Conservation (phyloP, 2,888 invertebrate species). For the Amorpha juglandis region DNA sequence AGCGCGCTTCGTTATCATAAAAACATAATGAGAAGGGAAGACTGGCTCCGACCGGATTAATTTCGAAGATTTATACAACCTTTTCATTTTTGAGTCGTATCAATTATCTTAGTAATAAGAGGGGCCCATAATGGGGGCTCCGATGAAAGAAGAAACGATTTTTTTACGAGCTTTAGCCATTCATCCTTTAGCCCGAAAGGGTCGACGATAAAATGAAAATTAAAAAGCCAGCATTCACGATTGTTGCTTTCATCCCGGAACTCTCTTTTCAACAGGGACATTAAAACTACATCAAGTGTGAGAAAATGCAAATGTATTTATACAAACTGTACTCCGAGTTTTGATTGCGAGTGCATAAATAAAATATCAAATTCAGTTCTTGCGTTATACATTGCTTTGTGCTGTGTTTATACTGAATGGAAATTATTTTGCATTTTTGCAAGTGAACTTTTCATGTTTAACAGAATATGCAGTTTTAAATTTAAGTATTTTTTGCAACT, state of each 20-base stretch:
- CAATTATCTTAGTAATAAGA: slow-evolving; percentile 50
- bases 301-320: slow-evolving; percentile 44
- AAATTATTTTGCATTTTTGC: slow-evolving; percentile 5
- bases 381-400: slow-evolving; percentile 11
- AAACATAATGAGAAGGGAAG: slow-evolving; percentile 26
- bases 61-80: slow-evolving; percentile 27
- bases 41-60: slow-evolving; percentile 25
- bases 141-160: slow-evolving; percentile 49
- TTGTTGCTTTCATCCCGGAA: slow-evolving; percentile 50
- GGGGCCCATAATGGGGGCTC: slow-evolving; percentile 42
- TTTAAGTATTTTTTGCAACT: not conserved
- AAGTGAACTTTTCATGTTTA: not conserved
- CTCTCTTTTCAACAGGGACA: slow-evolving; percentile 41
- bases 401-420: slow-evolving; percentile 10
- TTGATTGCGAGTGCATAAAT: slow-evolving; percentile 34
- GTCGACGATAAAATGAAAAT: slow-evolving; percentile 60
- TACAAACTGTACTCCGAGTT: slow-evolving; percentile 47
- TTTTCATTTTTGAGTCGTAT: slow-evolving; percentile 40
- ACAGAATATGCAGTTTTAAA: not conserved
- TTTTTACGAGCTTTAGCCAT: slow-evolving; percentile 44
- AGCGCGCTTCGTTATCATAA: slow-evolving; percentile 16
- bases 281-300: slow-evolving; percentile 58
- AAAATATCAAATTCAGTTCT: slow-evolving; percentile 12
- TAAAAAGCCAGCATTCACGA: slow-evolving; percentile 56
- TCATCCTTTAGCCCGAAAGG: slow-evolving; percentile 56